These are phyloP conservation scores for Nomada ruficornis DNA, from an alignment of 2,888 invertebrate genomes.

Conservation along the genomic window DNA sequence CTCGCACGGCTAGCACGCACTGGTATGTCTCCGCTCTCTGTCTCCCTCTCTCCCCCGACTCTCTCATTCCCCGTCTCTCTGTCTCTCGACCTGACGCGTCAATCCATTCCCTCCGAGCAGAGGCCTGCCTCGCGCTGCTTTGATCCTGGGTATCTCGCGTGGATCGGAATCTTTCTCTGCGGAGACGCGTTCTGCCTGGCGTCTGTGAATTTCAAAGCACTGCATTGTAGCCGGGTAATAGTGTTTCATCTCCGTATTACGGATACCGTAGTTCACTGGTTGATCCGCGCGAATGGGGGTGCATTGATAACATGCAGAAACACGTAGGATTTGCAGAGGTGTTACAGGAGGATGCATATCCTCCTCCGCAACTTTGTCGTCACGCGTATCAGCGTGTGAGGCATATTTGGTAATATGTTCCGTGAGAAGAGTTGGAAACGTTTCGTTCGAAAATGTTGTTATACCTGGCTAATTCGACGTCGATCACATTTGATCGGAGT, in stretches of 20 bases:
- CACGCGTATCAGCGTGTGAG: too few species aligned
- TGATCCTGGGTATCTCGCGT: constrained; percentile 52
- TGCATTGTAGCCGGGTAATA: constrained; percentile 36
- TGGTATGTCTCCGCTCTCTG: not conserved
- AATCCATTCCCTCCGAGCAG: constrained; percentile 36
- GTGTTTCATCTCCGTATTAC: constrained; percentile 51
- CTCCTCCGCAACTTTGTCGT: not conserved
- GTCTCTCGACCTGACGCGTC: not conserved
- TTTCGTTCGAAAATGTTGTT: not conserved
- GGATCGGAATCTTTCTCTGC: constrained; percentile 50
- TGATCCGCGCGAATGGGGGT: not conserved
- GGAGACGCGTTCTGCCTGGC: constrained; percentile 28
- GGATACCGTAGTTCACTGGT: constrained; percentile 27
- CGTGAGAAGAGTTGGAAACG: not conserved
- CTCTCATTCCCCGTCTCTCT: not conserved
- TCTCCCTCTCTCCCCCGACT: not conserved
- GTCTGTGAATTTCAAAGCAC: constrained; percentile 51
- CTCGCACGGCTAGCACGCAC: not conserved
- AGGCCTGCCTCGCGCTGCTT: constrained; percentile 44
- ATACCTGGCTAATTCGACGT: not conserved
- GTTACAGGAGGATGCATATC: not conserved
- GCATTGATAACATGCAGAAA: constrained; percentile 30
- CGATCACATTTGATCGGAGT: too few species aligned
- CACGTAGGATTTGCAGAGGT: constrained; percentile 13
- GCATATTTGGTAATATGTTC: too few species aligned